Percentiles rank a stretch among this genome's conserved stretches.
Conservation (phyloP, 2,888 invertebrate genomes). For the Venusia cambrica region DNA sequence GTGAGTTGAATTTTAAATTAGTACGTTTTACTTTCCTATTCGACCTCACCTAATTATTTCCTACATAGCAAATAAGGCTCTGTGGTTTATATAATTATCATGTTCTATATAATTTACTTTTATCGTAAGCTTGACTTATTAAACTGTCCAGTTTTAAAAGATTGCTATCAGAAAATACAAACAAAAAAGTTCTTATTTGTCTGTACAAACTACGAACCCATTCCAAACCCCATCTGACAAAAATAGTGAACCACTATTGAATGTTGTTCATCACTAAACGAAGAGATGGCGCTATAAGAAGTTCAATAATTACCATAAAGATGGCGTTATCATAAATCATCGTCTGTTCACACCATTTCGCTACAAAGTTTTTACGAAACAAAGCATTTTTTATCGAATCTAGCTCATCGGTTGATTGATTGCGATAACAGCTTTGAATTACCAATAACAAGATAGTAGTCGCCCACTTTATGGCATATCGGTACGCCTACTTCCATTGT, state of each 20-base stretch:
- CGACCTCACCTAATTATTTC: constrained; percentile 31
- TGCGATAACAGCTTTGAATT: constrained; percentile 15
- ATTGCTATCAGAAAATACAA: neutral
- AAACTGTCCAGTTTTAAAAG: no score
- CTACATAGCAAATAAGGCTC: no score
- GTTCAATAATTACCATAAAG: constrained; percentile 10
- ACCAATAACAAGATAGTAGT: constrained; percentile 23
- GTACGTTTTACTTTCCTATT: constrained; percentile 45
- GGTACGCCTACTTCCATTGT: constrained; percentile 49
- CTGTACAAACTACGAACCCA: constrained; percentile 4
- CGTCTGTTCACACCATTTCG: constrained; percentile 7
- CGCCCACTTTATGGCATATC: constrained; percentile 37
- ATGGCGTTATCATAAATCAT: constrained; percentile 22
- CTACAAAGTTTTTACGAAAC: constrained; percentile 1
- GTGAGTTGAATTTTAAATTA: constrained; percentile 48
- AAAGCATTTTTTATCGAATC: constrained; percentile 8
- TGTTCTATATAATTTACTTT: no score
- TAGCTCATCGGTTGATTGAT: constrained; percentile 19
- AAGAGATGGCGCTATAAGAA: constrained; percentile 47
- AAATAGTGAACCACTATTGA: constrained; percentile 8
- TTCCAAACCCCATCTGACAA: constrained; percentile 1
- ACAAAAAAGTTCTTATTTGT: constrained; percentile 5
- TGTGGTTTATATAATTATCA: no score
- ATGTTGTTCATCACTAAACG: constrained; percentile 32
- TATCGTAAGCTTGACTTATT: no score